phyloP scores from a whole-genome alignment of 2,113 vertebrate genomes.

The Mustela lutreola region DNA sequence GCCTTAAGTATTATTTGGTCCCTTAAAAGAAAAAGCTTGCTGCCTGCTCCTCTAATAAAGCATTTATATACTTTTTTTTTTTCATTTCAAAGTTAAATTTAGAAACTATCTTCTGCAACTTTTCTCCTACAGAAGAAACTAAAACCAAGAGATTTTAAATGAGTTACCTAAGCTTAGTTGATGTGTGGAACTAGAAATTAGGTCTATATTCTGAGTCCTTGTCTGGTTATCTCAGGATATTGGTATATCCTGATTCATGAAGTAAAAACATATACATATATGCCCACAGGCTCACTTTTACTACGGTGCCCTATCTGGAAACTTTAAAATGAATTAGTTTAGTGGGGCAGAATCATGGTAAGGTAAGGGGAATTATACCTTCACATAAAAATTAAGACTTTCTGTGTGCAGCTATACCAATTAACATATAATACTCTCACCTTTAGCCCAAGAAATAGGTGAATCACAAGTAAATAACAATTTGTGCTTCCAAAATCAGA shows the following conservation, averaged over 20 bases:
- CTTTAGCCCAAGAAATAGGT: background rate
- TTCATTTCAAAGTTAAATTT: slow-evolving; percentile 44
- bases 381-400: slow-evolving; percentile 2
- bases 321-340: slow-evolving; percentile 18
- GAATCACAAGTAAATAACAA: slow-evolving; percentile 32
- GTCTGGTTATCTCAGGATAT: background rate
- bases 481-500: background rate
- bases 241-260: background rate
- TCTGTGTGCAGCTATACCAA: background rate
- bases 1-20: background rate
- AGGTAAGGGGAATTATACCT: background rate
- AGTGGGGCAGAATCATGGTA: background rate
- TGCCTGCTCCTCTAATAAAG: background rate
- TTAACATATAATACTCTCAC: slow-evolving; percentile 2
- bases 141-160: slow-evolving; percentile 11
- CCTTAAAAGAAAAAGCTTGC: slow-evolving; percentile 16
- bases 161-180: background rate
- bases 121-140: background rate
- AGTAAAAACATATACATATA: background rate
- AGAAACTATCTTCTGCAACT: background rate
- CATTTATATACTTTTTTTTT: background rate
- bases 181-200: background rate
- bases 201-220: background rate
- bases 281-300: background rate
- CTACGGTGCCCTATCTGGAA: background rate